Conservation (phyloP, 2,113 vertebrate genomes). For the Excalfactoria chinensis region DNA sequence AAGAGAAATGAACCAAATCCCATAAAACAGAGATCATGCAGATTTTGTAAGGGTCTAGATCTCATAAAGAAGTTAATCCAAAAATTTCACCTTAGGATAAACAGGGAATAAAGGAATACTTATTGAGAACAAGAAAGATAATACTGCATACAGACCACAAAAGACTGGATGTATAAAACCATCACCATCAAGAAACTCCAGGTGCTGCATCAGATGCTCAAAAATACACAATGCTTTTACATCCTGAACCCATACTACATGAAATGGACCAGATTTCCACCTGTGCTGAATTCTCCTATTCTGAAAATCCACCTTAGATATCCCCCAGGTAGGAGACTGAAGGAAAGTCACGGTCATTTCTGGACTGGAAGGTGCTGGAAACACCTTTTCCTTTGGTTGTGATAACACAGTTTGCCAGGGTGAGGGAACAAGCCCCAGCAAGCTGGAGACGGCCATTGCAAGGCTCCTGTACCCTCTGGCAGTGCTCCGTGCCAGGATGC, state of each 20-base stretch:
- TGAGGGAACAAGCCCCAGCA: neutral
- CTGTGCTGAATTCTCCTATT: neutral
- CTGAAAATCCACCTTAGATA: neutral
- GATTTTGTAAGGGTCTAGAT: slow-evolving; percentile 27
- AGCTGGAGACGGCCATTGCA: slow-evolving; percentile 24
- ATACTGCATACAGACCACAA: neutral
- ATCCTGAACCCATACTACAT: neutral
- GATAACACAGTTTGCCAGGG: neutral
- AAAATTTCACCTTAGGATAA: neutral
- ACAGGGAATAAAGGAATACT: neutral
- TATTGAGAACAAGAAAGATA: neutral
- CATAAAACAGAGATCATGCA: neutral
- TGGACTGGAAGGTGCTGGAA: neutral
- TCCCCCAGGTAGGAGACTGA: neutral
- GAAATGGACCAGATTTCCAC: neutral
- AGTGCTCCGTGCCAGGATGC: neutral
- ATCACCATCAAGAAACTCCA: neutral
- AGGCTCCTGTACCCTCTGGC: neutral
- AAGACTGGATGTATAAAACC: neutral
- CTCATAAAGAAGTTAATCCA: slow-evolving; percentile 2
- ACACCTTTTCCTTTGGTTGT: neutral
- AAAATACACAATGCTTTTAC: neutral
- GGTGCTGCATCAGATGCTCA: neutral
- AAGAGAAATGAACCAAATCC: slow-evolving; percentile 1
- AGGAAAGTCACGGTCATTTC: neutral